A percentile compares a stretch with the other conserved stretches of the same genome.
Conservation (phyloP, 2,113 vertebrate genomes). For the Callionymus lyra region DNA sequence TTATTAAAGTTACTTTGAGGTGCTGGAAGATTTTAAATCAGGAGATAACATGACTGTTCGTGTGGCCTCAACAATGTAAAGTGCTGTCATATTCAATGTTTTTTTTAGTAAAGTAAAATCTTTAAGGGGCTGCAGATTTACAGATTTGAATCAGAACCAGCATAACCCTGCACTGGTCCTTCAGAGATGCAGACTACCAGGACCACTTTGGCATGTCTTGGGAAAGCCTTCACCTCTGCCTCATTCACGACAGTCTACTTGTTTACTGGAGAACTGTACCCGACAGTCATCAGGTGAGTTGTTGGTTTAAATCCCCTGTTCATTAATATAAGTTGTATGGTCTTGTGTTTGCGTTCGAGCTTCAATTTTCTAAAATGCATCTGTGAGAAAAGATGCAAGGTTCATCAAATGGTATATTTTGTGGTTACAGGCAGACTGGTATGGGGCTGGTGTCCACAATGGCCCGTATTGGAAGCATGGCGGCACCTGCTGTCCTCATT, state of each 20-base stretch:
- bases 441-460: conserved; percentile 83
- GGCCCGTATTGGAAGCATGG: conserved; percentile 81
- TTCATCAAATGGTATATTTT: background rate
- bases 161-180: background rate
- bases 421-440: conserved; percentile 75
- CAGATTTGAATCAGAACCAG: too few relatives aligned
- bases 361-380: too few relatives aligned
- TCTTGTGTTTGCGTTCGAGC: background rate
- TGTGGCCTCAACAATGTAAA: too few relatives aligned
- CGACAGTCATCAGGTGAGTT: conserved; percentile 67
- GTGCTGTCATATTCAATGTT: too few relatives aligned
- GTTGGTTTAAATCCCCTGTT: background rate
- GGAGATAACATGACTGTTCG: too few relatives aligned
- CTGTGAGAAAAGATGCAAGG: background rate
- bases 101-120: too few relatives aligned
- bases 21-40: too few relatives aligned
- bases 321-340: background rate
- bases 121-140: too few relatives aligned
- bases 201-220: conserved; percentile 66
- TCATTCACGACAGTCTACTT: conserved; percentile 63
- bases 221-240: conserved; percentile 67
- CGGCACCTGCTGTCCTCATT: conserved; percentile 80
- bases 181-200: conserved; percentile 66
- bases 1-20: too few relatives aligned
- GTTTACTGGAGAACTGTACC: conserved; percentile 70